A percentile compares a stretch with the other conserved stretches of the same genome.
These are phyloP conservation scores for Brachionus rubens DNA, from an alignment of 1,140 invertebrate species.

Conservation along the genomic window DNA sequence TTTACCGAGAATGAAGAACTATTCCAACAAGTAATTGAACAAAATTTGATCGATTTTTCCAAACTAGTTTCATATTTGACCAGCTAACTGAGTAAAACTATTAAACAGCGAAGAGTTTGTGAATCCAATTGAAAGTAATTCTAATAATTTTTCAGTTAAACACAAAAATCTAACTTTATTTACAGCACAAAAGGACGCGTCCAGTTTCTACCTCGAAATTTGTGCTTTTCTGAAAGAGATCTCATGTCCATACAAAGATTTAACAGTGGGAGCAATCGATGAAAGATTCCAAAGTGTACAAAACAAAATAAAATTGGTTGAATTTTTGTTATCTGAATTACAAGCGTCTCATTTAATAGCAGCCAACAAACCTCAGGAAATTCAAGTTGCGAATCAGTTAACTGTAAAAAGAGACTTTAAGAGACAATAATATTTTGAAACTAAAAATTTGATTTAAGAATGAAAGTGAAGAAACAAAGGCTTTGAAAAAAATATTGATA, in stretches of 20 bases:
- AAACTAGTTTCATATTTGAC: constrained; percentile 31
- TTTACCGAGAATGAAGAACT: constrained; percentile 15
- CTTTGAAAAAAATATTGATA: constrained; percentile 4
- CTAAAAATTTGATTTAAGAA: too few species aligned
- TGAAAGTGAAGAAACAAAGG: constrained; percentile 34
- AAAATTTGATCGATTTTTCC: constrained; percentile 5
- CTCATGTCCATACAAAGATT: neutral
- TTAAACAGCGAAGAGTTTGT: constrained; percentile 36
- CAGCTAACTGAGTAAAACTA: neutral
- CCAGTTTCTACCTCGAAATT: constrained; percentile 21
- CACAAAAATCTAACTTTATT: neutral
- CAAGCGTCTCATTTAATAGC: constrained; percentile 11
- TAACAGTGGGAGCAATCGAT: neutral
- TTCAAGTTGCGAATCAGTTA: constrained; percentile 1
- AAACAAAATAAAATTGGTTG: constrained; percentile 39
- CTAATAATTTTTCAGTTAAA: neutral
- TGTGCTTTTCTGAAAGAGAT: constrained; percentile 42
- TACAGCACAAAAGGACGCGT: neutral
- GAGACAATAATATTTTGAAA: too few species aligned
- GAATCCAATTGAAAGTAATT: constrained; percentile 39
- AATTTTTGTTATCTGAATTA: constrained; percentile 36
- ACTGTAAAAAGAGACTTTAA: too few species aligned
- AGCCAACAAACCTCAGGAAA: constrained; percentile 10
- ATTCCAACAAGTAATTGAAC: constrained; percentile 2
- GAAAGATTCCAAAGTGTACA: neutral